Percentiles rank a stretch among this genome's conserved stretches.
Conservation (phyloP, 64 coral and sea anemone species). For the Catalaphyllia jardinei region DNA sequence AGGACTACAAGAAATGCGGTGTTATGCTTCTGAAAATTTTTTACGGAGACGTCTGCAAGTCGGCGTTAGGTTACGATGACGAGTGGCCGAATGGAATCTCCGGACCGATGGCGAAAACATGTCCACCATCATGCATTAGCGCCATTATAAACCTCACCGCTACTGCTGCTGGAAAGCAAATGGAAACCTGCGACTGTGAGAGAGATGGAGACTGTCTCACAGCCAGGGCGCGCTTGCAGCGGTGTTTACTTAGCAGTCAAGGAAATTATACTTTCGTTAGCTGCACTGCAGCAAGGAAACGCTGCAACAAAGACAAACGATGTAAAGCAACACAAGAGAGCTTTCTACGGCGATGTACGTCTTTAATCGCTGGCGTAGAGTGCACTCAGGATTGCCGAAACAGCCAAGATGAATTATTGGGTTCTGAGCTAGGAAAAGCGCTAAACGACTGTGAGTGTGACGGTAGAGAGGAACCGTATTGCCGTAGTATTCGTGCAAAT, state of each 20-base stretch:
- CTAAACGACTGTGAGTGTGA: slow-evolving; percentile 69
- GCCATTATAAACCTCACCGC: slow-evolving; percentile 53
- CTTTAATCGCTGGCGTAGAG: slow-evolving; percentile 46
- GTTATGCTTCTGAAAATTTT: not conserved
- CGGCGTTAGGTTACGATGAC: slow-evolving; percentile 17
- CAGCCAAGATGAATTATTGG: slow-evolving; percentile 22
- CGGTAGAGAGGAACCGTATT: slow-evolving; percentile 42
- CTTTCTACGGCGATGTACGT: slow-evolving; percentile 39
- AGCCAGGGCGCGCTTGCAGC: slow-evolving; percentile 35
- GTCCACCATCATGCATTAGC: slow-evolving; percentile 17
- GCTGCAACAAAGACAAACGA: slow-evolving; percentile 12
- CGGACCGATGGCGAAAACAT: slow-evolving; percentile 39
- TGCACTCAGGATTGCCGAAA: slow-evolving; percentile 48
- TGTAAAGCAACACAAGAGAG: slow-evolving; percentile 7
- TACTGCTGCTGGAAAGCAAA: not conserved
- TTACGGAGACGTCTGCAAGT: not conserved
- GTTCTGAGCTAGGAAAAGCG: slow-evolving; percentile 11
- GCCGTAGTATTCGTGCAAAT: slow-evolving; percentile 47
- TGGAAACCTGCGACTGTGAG: slow-evolving; percentile 44
- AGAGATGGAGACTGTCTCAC: slow-evolving; percentile 46
- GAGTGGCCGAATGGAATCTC: not conserved
- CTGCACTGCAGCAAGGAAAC: slow-evolving; percentile 23
- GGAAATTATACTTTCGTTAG: slow-evolving; percentile 34
- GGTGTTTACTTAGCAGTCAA: slow-evolving; percentile 19
- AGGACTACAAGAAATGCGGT: not conserved